Conservation (phyloP, 1,140 invertebrate genomes). For the Drosophila trapezifrons region DNA sequence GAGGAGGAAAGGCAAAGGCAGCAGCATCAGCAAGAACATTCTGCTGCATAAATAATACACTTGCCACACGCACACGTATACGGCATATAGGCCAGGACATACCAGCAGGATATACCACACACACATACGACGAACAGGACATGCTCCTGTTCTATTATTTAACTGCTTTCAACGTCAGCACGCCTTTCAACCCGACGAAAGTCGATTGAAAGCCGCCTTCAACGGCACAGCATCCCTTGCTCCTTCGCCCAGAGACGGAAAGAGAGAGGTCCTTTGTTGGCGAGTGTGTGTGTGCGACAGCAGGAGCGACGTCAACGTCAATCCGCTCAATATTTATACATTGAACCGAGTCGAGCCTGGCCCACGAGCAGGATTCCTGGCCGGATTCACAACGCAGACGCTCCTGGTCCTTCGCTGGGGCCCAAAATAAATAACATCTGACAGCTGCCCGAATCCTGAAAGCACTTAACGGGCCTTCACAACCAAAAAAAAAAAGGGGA, state of each 20-base stretch:
- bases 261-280: conserved; percentile 27
- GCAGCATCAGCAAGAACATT: conserved; percentile 48
- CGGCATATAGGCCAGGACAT: conserved; percentile 67
- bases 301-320: conserved; percentile 71
- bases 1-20: conserved; percentile 14
- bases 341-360: conserved; percentile 49
- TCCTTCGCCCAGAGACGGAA: conserved; percentile 15
- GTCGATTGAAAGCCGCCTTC: conserved; percentile 74
- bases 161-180: conserved; percentile 73
- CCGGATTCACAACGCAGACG: conserved; percentile 57
- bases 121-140: conserved; percentile 32
- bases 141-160: conserved; percentile 76
- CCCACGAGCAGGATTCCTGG: conserved; percentile 44
- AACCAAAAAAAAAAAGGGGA: conserved; percentile 5
- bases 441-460: conserved; percentile 69
- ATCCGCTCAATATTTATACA: conserved; percentile 77
- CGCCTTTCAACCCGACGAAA: conserved; percentile 73
- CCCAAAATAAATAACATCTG: conserved; percentile 83
- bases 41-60: conserved; percentile 75
- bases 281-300: conserved; percentile 29
- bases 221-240: conserved; percentile 65
- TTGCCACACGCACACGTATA: conserved; percentile 45
- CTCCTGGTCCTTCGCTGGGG: conserved; percentile 55
- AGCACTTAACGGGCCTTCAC: conserved; percentile 28
- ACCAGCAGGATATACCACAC: conserved; percentile 39